These are phyloP conservation scores for Phacellophora camtschatica DNA, from an alignment of 30 jellyfish, hydroid and myxozoan species.

Conservation along the genomic window DNA sequence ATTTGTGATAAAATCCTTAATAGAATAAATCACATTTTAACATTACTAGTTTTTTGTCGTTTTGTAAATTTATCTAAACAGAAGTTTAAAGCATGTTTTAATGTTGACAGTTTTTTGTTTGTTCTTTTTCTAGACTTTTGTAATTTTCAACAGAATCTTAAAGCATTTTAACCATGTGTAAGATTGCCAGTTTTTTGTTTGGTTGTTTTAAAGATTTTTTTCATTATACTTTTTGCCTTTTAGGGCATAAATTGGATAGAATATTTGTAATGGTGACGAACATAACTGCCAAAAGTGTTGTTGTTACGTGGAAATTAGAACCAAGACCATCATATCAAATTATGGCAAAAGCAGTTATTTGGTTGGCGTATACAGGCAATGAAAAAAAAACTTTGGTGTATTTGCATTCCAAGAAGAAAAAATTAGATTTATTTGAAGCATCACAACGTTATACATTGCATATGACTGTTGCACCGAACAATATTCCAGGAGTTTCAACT, in stretches of 20 bases:
- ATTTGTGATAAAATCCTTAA: too few relatives aligned
- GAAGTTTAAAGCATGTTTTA: too few relatives aligned
- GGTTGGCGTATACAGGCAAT: background rate
- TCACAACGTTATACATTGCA: background rate
- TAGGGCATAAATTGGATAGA: background rate
- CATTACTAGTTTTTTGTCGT: too few relatives aligned
- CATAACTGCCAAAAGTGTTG: background rate
- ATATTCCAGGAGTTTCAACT: conserved; percentile 4
- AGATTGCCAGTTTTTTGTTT: too few relatives aligned
- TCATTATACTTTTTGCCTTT: too few relatives aligned
- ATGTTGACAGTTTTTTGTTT: too few relatives aligned
- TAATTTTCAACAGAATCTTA: too few relatives aligned
- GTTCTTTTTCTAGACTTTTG: too few relatives aligned
- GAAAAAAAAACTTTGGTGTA: background rate
- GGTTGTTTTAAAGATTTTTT: too few relatives aligned
- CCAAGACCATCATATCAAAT: conserved; percentile 4
- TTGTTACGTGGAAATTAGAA: background rate
- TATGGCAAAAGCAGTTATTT: background rate
- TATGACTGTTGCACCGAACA: background rate
- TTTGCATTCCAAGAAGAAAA: background rate
- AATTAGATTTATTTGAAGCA: background rate
- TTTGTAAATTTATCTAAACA: too few relatives aligned
- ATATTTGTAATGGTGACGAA: background rate
- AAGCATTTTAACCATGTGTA: too few relatives aligned
- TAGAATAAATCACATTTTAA: too few relatives aligned